These are phyloP conservation scores for Cristatella mucedo DNA, from an alignment of 2,888 invertebrate species.

Conservation along the genomic window DNA sequence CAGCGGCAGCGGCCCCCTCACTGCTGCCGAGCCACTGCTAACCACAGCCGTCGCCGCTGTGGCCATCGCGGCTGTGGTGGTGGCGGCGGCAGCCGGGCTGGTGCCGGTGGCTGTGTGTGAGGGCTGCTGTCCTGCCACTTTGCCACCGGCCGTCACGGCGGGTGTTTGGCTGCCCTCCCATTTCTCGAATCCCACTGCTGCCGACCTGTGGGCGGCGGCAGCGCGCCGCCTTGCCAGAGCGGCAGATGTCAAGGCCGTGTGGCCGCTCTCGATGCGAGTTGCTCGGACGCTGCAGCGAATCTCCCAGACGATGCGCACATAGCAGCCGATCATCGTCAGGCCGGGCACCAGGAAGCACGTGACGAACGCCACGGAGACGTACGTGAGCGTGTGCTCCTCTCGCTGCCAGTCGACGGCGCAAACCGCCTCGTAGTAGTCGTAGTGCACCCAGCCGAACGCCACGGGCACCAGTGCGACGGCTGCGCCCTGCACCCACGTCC, in stretches of 20 bases:
- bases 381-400: slow-evolving; percentile 17
- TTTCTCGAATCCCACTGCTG: slow-evolving; percentile 14
- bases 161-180: slow-evolving; percentile 3
- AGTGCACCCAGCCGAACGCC: slow-evolving; percentile 23
- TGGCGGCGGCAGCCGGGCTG: too few species aligned
- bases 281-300: too few species aligned
- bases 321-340: slow-evolving; percentile 19
- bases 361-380: slow-evolving; percentile 25
- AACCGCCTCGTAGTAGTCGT: slow-evolving; percentile 33
- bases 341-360: slow-evolving; percentile 28
- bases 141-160: not conserved
- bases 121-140: too few species aligned
- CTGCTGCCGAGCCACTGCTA: too few species aligned
- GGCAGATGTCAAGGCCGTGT: too few species aligned
- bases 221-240: too few species aligned
- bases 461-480: slow-evolving; percentile 22
- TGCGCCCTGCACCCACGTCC: slow-evolving; percentile 26
- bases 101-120: too few species aligned
- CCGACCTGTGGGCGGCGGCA: not conserved
- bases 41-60: not conserved
- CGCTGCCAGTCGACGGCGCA: slow-evolving; percentile 32
- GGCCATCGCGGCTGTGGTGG: not conserved
- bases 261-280: too few species aligned
- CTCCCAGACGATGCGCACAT: too few species aligned
- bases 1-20: too few species aligned